Conservation (phyloP, 2,797 vertebrate species). For the Esox lucius region DNA sequence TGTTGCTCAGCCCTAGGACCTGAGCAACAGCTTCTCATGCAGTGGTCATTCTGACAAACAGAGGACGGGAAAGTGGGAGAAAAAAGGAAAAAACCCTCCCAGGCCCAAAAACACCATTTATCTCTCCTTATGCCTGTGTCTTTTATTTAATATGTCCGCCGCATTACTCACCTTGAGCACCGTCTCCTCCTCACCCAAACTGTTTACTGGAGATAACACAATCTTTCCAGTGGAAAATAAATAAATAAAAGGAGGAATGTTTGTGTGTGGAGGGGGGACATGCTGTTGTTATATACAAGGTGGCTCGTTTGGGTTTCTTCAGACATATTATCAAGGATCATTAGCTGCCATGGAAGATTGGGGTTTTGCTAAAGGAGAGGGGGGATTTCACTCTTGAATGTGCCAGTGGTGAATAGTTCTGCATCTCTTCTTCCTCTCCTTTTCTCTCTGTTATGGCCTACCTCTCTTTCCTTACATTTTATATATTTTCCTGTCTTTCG, state of each 20-base stretch:
- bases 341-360: slow-evolving; percentile 23
- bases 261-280: not conserved
- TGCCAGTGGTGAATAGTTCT: slow-evolving; percentile 15
- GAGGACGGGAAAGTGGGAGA: not conserved
- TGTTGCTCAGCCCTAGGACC: not conserved
- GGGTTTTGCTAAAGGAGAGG: slow-evolving; percentile 19
- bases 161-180: slow-evolving; percentile 70
- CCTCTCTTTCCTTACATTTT: not conserved
- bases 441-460: slow-evolving; percentile 9
- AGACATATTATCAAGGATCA: slow-evolving; percentile 38
- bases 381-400: slow-evolving; percentile 4
- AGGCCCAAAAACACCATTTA: not conserved
- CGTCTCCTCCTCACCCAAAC: slow-evolving; percentile 59
- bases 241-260: not conserved
- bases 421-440: slow-evolving; percentile 7
- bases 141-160: slow-evolving; percentile 62
- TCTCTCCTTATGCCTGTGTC: slow-evolving; percentile 14
- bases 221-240: slow-evolving; percentile 40
- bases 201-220: slow-evolving; percentile 69
- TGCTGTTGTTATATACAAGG: slow-evolving; percentile 19
- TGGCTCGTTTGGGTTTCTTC: slow-evolving; percentile 5
- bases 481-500: slow-evolving; percentile 7
- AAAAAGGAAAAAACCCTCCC: not conserved
- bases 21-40: not conserved
- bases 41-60: not conserved